phyloP scores from a whole-genome alignment of 2,888 invertebrate species.

The Monochamus alternatus region DNA sequence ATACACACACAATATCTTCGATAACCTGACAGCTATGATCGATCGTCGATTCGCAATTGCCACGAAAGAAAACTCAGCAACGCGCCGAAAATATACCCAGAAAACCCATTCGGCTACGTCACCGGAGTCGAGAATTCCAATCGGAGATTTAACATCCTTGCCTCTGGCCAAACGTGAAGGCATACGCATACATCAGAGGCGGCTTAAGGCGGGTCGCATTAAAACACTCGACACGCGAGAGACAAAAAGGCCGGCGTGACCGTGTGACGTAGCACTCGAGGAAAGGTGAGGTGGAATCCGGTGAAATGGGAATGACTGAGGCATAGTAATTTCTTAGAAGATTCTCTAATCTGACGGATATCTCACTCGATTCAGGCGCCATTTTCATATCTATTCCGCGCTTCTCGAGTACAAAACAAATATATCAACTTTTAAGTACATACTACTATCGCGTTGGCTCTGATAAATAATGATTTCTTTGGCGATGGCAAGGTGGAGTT shows the following conservation, averaged over 20 bases:
- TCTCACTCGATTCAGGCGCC: too few species aligned
- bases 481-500: too few species aligned
- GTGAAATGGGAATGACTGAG: conserved; percentile 16
- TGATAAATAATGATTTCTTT: too few species aligned
- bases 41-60: not conserved
- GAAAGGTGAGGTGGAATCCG: conserved; percentile 11
- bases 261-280: conserved; percentile 13
- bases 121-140: conserved; percentile 33
- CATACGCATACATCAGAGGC: conserved; percentile 15
- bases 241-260: conserved; percentile 18
- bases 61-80: not conserved
- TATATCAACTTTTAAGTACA: too few species aligned
- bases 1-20: not conserved
- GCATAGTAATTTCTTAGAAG: not conserved
- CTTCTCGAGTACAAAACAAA: too few species aligned
- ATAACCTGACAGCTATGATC: not conserved
- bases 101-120: not conserved
- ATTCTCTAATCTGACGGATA: too few species aligned
- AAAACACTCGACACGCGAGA: conserved; percentile 5
- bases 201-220: conserved; percentile 25
- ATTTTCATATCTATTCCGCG: too few species aligned
- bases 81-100: not conserved
- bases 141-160: conserved; percentile 47
- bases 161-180: conserved; percentile 40
- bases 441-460: too few species aligned